Conservation (phyloP, 2,888 invertebrate species). For the Neria commutata region DNA sequence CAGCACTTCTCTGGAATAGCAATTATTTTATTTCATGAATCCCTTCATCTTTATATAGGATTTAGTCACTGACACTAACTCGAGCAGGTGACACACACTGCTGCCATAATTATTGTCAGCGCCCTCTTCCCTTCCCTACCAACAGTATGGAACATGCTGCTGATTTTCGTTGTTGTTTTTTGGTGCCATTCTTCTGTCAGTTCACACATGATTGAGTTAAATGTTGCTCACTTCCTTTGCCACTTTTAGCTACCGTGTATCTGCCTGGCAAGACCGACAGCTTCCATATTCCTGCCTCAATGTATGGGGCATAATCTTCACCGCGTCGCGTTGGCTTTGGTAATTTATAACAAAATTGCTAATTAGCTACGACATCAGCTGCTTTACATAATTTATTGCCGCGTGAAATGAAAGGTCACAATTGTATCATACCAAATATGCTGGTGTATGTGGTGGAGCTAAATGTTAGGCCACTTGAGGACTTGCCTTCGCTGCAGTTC, state of each 20-base stretch:
- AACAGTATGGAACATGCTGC: no score
- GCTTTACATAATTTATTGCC: slow-evolving; percentile 28
- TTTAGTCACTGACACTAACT: no score
- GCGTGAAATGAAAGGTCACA: background rate
- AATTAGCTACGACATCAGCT: slow-evolving; percentile 62
- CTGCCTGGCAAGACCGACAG: no score
- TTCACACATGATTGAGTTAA: slow-evolving; percentile 51
- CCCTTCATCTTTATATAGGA: no score
- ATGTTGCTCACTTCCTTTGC: slow-evolving; percentile 1
- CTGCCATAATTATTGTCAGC: no score
- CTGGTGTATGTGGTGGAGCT: background rate
- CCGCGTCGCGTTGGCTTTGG: slow-evolving; percentile 44
- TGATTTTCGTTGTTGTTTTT: slow-evolving; percentile 9
- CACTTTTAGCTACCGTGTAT: slow-evolving; percentile 20
- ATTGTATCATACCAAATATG: background rate
- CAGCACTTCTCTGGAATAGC: no score
- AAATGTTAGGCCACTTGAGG: no score
- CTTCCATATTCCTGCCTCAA: no score
- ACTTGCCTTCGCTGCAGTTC: background rate
- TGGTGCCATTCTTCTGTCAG: slow-evolving; percentile 48
- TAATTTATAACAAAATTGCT: slow-evolving; percentile 61
- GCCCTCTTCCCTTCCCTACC: no score
- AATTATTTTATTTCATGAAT: no score
- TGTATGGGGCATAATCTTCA: slow-evolving; percentile 11
- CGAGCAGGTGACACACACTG: no score